These are phyloP conservation scores for Sisor rabdophorus DNA, from an alignment of 2,113 vertebrate species.

Conservation along the genomic window DNA sequence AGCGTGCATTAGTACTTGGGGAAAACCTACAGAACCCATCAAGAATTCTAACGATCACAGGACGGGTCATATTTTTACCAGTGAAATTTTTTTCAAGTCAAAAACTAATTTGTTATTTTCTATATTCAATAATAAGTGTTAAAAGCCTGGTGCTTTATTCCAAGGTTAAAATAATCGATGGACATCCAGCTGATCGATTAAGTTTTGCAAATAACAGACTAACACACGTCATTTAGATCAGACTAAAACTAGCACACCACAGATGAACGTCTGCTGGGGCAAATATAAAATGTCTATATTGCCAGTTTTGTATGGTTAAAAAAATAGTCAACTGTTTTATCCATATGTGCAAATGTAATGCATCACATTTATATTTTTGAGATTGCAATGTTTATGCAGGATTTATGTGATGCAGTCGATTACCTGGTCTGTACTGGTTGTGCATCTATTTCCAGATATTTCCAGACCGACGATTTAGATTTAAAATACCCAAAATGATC, in stretches of 20 bases:
- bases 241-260: background rate
- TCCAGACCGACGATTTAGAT: background rate
- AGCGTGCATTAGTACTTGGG: conserved; percentile 57
- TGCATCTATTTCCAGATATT: background rate
- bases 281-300: background rate
- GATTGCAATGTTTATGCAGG: conserved; percentile 10
- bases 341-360: conserved; percentile 11
- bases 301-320: background rate
- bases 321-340: background rate
- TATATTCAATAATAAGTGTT: background rate
- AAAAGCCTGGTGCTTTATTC: conserved; percentile 25
- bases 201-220: conserved; percentile 9
- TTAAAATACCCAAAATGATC: background rate
- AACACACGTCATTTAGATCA: background rate
- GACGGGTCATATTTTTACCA: conserved; percentile 12
- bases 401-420: background rate
- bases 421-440: background rate
- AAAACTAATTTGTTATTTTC: background rate
- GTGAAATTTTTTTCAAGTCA: conserved; percentile 5
- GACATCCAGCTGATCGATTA: background rate
- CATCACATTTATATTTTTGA: background rate
- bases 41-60: background rate
- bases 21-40: conserved; percentile 1
- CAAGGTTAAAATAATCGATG: conserved; percentile 8
- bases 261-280: background rate